Evolutionary conservation across 1,140 invertebrate species (phyloP).

Genomic region (Hestina assimilis): DNA sequence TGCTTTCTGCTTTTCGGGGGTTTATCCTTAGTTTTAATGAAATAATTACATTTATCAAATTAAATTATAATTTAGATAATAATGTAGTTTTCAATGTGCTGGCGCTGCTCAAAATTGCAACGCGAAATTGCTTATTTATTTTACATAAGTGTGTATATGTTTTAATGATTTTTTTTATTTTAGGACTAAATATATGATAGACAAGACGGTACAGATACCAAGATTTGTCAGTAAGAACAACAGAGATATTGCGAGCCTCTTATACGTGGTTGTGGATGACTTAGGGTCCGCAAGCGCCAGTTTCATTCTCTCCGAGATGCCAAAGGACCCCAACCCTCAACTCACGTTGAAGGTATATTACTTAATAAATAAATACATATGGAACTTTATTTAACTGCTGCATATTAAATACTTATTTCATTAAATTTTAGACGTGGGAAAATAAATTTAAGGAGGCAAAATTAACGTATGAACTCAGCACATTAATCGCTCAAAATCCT

Average conservation of each 20-base stretch:
- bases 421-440: slow-evolving; percentile 49
- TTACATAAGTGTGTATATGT: background rate
- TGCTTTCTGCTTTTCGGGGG: no score
- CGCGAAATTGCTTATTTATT: slow-evolving; percentile 9
- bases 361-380: no score
- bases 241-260: slow-evolving; percentile 36
- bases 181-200: slow-evolving; percentile 65
- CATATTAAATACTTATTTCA: background rate
- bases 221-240: slow-evolving; percentile 32
- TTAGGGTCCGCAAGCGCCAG: slow-evolving; percentile 46
- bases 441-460: slow-evolving; percentile 62
- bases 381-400: background rate
- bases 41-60: no score
- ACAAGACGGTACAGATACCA: slow-evolving; percentile 46
- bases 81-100: background rate
- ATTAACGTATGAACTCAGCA: slow-evolving; percentile 46
- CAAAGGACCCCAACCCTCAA: slow-evolving; percentile 45
- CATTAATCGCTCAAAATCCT: slow-evolving; percentile 49
- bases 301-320: slow-evolving; percentile 47
- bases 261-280: slow-evolving; percentile 60
- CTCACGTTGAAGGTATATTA: slow-evolving; percentile 42
- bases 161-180: slow-evolving; percentile 22
- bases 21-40: no score
- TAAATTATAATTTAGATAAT: background rate
- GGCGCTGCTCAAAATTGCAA: background rate